A percentile compares a stretch with the other conserved stretches of the same genome.
Conservation (phyloP, 92 coral and sea anemone species). For the Epizoanthus ramosus region DNA sequence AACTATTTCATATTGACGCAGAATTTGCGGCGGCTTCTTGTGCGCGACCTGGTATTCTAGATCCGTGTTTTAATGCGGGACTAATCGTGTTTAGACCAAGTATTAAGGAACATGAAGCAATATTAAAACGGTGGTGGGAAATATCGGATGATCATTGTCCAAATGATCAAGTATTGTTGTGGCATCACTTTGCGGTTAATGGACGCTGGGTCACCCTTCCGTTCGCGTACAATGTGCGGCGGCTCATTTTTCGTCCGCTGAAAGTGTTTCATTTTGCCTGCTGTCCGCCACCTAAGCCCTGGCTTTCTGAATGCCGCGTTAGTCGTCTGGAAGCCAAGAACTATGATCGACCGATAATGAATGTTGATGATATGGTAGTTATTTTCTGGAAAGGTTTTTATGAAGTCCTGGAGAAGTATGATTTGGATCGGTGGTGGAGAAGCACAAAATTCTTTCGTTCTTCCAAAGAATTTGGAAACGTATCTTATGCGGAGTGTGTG, state of each 20-base stretch:
- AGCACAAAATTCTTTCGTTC: conserved; percentile 59
- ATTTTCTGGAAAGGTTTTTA: conserved; percentile 89
- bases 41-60: conserved; percentile 76
- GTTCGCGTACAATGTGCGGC: conserved; percentile 43
- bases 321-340: conserved; percentile 74
- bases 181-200: conserved; percentile 62
- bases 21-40: conserved; percentile 80
- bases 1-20: conserved; percentile 62
- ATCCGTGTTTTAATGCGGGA: conserved; percentile 83
- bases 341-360: conserved; percentile 59
- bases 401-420: conserved; percentile 58
- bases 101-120: conserved; percentile 26
- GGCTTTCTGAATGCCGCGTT: conserved; percentile 72
- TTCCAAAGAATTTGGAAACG: conserved; percentile 47
- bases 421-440: conserved; percentile 82
- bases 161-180: conserved; percentile 52
- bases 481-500: conserved; percentile 27
- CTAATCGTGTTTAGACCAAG: conserved; percentile 68
- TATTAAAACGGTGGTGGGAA: conserved; percentile 51
- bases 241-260: conserved; percentile 13
- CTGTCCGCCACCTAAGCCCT: conserved; percentile 80
- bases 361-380: conserved; percentile 53
- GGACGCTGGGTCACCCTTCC: conserved; percentile 81
- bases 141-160: conserved; percentile 52
- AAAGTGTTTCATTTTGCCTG: conserved; percentile 60